Base-by-base conservation (phyloP, 2,113 vertebrate species). In the Takifugu bimaculatus region DNA sequence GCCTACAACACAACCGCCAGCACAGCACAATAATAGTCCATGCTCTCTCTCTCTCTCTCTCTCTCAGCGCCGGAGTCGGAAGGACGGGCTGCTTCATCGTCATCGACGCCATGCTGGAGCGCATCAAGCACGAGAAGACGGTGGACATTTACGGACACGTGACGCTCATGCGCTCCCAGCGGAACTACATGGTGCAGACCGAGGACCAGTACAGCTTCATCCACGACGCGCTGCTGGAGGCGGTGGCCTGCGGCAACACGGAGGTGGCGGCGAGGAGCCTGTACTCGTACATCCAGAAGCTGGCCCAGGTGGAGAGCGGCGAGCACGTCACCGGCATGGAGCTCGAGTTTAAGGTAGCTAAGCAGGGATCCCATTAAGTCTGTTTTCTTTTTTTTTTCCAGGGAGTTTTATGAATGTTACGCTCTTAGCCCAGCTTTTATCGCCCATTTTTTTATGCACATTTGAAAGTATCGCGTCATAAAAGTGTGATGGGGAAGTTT, bases 201-300 rank as follows among this genome's bases (percentile, higher is more conserved):
- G 97, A 98, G 71, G 96, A 98, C 84, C 97, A 99, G 91, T 99
- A 98, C 91, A 97, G 95, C 92, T 99, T 98, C 85, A 98, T 98
- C 67, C 97, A 99, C 3, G 97, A 98, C 28, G 94, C 97, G 0
- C 90, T 99, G 91, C 93, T 98, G 25, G 97, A 99, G 87, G 97
- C 97, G 0, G 96, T 97, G 9, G 94, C 96, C 75, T 98, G 96
- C 0, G 97, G 97, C 57, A 96, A 94, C 92, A 99, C 96, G 0
- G 96, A 99, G 80, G 95, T 98, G 47, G 94, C 96, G 0, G 97
- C 97, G 0, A 90, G 97, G 52, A 96, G 94, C 72, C 93, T 98
- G 52, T 98, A 96, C 74, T 93, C 92, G 58, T 98, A 99, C 88
- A 96, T 99, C 78, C 97, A 98, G 90, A 97, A 96, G 58, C 90